Evolutionary conservation across 2,113 vertebrate genomes (phyloP).

Genomic region (Orycteropus afer): DNA sequence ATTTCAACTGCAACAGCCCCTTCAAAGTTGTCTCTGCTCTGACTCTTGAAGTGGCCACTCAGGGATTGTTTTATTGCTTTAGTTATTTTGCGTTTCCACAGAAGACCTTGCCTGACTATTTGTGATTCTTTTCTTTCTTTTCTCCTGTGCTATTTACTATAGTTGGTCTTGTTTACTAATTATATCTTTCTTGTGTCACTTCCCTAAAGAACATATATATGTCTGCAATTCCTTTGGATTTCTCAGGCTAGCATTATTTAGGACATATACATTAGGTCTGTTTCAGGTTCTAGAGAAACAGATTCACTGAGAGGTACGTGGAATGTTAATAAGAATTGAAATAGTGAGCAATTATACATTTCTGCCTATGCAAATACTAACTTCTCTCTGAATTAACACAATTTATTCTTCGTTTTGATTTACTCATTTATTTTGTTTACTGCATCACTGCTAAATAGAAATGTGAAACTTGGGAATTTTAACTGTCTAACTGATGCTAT

Average conservation of each 20-base stretch:
- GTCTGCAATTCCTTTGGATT: neutral
- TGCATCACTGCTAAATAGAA: conserved; percentile 42
- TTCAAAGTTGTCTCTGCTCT: neutral
- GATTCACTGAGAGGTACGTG: neutral
- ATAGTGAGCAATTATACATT: neutral
- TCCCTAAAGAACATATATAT: neutral
- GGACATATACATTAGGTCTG: neutral
- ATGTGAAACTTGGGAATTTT: neutral
- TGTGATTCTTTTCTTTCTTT: neutral
- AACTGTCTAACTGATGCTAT: neutral
- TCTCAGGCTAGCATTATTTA: neutral
- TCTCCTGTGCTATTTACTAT: neutral
- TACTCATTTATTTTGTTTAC: conserved; percentile 54
- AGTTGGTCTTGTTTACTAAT: conserved; percentile 4
- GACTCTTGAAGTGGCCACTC: neutral
- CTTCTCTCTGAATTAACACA: conserved; percentile 4
- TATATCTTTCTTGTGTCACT: neutral
- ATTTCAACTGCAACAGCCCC: neutral
- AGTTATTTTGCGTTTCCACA: conserved; percentile 34
- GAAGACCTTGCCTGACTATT: neutral
- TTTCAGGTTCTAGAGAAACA: neutral
- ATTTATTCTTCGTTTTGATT: conserved; percentile 52
- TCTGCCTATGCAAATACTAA: neutral
- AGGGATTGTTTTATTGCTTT: conserved; percentile 21
- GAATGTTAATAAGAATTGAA: conserved; percentile 15